Conservation (phyloP, 2,888 invertebrate species). For the Phanerotoma sp. region DNA sequence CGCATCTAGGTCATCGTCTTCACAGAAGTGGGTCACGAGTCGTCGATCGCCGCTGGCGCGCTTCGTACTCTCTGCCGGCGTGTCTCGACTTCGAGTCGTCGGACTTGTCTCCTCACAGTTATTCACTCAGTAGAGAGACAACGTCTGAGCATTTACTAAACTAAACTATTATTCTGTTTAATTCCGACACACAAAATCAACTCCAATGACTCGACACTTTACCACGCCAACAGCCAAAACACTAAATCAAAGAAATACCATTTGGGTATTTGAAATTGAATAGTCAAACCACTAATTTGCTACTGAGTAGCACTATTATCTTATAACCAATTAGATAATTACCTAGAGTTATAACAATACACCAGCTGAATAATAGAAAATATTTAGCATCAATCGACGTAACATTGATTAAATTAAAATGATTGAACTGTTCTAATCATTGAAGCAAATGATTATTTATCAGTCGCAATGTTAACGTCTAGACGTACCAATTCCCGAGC, state of each 20-base stretch:
- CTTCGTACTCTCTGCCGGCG: constrained; percentile 30
- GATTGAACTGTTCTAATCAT: constrained; percentile 5
- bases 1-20: constrained; percentile 50
- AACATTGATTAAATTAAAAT: constrained; percentile 10
- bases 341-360: no score
- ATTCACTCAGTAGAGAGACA: background rate
- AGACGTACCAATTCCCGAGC: constrained; percentile 8
- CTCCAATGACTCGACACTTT: no score
- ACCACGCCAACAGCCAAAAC: no score
- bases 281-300: no score
- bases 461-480: constrained; percentile 12
- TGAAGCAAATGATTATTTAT: constrained; percentile 12
- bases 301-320: background rate
- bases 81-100: constrained; percentile 32
- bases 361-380: background rate
- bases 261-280: no score
- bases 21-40: constrained; percentile 52
- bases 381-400: background rate
- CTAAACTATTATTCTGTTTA: background rate
- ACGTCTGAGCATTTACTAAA: no score
- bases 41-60: constrained; percentile 45
- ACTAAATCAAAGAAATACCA: no score
- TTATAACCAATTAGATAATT: no score
- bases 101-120: constrained; percentile 8
- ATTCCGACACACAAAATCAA: background rate